Conservation (phyloP, 2,113 vertebrate genomes). For the Pterocles burchelli region DNA sequence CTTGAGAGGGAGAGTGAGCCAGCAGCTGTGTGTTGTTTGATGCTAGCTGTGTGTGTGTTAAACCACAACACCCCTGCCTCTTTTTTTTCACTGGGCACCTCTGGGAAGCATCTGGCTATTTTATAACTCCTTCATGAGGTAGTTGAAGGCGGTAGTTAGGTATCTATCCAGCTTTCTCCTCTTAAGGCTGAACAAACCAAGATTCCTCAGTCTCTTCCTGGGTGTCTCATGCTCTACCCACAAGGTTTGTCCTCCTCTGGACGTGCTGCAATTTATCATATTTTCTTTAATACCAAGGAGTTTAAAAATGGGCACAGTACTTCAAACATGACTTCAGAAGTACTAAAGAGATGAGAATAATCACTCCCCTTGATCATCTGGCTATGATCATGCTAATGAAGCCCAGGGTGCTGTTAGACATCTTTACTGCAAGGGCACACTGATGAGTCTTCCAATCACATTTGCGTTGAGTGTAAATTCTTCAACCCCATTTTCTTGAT, state of each 20-base stretch:
- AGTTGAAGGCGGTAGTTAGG: neutral
- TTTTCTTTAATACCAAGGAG: neutral
- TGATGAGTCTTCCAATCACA: neutral
- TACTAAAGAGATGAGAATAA: neutral
- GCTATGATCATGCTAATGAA: neutral
- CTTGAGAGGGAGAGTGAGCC: too few species aligned
- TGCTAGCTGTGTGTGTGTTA: too few species aligned
- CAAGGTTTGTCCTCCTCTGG: neutral
- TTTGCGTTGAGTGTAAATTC: neutral
- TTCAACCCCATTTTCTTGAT: neutral
- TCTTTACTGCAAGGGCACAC: neutral
- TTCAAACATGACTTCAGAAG: neutral
- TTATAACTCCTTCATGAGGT: neutral
- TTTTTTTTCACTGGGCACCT: neutral
- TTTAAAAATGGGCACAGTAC: neutral
- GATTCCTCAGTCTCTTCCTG: neutral
- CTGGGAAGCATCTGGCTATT: neutral
- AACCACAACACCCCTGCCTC: neutral
- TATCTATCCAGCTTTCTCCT: neutral
- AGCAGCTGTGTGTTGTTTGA: too few species aligned
- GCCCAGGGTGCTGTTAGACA: accelerated
- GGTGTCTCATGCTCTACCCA: neutral
- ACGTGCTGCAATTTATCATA: neutral
- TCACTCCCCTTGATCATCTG: neutral
- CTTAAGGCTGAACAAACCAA: neutral